phyloP scores from a whole-genome alignment of 2,797 vertebrate species.

The Alfaro cultratus region DNA sequence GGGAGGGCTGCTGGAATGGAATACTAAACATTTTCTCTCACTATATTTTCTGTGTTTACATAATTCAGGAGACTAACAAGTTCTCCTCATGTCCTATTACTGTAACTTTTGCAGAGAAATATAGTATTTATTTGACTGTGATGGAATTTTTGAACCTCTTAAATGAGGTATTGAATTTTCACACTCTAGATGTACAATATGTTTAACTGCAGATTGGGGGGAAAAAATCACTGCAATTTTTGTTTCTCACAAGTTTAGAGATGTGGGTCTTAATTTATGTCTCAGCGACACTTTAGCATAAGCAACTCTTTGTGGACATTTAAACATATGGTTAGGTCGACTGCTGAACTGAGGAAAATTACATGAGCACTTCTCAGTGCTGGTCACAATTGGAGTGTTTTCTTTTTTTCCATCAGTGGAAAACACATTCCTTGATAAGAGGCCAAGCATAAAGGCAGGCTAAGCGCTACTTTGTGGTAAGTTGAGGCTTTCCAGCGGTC shows the following conservation, averaged over 20 bases:
- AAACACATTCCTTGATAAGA: constrained; percentile 72
- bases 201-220: neutral
- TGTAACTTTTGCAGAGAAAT: neutral
- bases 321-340: constrained; percentile 48
- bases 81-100: neutral
- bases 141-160: neutral
- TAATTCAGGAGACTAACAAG: constrained; percentile 11
- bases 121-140: neutral
- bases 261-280: constrained; percentile 11
- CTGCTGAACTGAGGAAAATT: constrained; percentile 62
- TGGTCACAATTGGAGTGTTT: constrained; percentile 77
- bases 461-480: constrained; percentile 67
- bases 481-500: constrained; percentile 59
- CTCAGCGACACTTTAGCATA: constrained; percentile 20
- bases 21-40: constrained; percentile 8
- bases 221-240: neutral
- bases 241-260: neutral
- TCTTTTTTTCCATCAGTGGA: constrained; percentile 52
- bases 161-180: constrained; percentile 1
- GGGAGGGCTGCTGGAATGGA: neutral
- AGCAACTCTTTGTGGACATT: constrained; percentile 13
- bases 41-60: constrained; percentile 3
- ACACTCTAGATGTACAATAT: neutral
- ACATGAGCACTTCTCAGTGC: constrained; percentile 62
- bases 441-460: constrained; percentile 62